phyloP scores from a whole-genome alignment of 1,140 invertebrate species.

The Nephotettix cincticeps region DNA sequence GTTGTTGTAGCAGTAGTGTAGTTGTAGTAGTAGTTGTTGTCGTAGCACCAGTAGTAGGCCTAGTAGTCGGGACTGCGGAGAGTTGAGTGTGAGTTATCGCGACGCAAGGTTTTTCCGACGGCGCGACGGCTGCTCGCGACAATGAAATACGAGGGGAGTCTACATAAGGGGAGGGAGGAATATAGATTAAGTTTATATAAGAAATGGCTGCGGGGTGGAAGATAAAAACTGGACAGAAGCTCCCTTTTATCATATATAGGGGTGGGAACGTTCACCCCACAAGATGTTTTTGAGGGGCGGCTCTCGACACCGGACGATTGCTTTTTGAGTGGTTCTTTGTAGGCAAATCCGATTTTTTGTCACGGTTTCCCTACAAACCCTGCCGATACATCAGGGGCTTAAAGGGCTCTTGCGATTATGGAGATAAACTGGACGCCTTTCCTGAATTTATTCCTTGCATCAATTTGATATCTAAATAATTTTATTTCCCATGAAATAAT shows the following conservation, averaged over 20 bases:
- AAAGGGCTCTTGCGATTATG: too few species aligned
- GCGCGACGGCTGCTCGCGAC: constrained; percentile 3
- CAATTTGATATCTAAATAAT: too few species aligned
- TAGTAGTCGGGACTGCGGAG: too few species aligned
- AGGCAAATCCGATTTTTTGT: constrained; percentile 14
- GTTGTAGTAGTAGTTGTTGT: too few species aligned
- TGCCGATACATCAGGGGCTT: too few species aligned
- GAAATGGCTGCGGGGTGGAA: constrained; percentile 12
- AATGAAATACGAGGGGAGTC: background rate
- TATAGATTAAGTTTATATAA: constrained; percentile 22
- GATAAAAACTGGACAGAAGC: constrained; percentile 17
- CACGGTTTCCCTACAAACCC: background rate
- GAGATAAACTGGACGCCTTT: too few species aligned
- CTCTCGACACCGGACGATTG: constrained; percentile 9
- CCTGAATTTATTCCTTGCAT: too few species aligned
- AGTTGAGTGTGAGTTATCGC: background rate
- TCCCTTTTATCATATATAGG: constrained; percentile 12
- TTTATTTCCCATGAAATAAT: too few species aligned
- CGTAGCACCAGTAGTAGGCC: too few species aligned
- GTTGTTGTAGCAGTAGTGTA: too few species aligned
- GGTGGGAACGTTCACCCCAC: background rate
- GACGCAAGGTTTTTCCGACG: constrained; percentile 5
- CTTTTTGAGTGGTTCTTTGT: constrained; percentile 13
- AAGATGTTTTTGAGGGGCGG: background rate
- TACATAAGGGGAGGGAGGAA: background rate